A percentile compares a stretch with the other conserved stretches of the same genome.
Conservation (phyloP, 2,888 invertebrate species). For the Meganola albula region DNA sequence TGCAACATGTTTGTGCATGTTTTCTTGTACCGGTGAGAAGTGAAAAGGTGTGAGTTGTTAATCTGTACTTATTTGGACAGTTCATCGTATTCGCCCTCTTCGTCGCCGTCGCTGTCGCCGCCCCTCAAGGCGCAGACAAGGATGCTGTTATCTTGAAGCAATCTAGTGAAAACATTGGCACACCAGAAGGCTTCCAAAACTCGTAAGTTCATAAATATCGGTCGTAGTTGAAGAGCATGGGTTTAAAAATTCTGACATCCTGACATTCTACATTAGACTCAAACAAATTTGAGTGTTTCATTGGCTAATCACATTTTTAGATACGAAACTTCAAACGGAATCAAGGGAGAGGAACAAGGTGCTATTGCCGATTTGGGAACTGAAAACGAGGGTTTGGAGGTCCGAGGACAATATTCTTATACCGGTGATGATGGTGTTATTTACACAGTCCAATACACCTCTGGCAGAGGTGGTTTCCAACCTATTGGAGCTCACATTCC, state of each 20-base stretch:
- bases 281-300: no score
- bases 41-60: constrained; percentile 2
- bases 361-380: constrained; percentile 58
- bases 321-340: constrained; percentile 57
- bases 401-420: constrained; percentile 71
- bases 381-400: constrained; percentile 60
- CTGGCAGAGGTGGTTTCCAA: constrained; percentile 75
- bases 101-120: constrained; percentile 48
- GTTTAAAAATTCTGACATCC: no score
- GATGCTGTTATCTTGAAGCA: constrained; percentile 36
- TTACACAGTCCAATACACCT: constrained; percentile 67
- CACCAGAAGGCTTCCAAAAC: constrained; percentile 43
- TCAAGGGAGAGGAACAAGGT: constrained; percentile 40
- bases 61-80: constrained; percentile 31
- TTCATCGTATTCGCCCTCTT: constrained; percentile 58
- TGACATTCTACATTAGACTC: no score
- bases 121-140: constrained; percentile 41
- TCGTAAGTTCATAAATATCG: no score
- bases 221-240: no score
- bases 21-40: no score
- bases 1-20: no score
- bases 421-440: constrained; percentile 57
- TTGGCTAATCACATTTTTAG: no score
- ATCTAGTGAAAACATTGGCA: constrained; percentile 47
- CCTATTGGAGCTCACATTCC: constrained; percentile 55